These are phyloP conservation scores for Drosophila oshimai DNA, from an alignment of 1,140 invertebrate species.

Conservation along the genomic window DNA sequence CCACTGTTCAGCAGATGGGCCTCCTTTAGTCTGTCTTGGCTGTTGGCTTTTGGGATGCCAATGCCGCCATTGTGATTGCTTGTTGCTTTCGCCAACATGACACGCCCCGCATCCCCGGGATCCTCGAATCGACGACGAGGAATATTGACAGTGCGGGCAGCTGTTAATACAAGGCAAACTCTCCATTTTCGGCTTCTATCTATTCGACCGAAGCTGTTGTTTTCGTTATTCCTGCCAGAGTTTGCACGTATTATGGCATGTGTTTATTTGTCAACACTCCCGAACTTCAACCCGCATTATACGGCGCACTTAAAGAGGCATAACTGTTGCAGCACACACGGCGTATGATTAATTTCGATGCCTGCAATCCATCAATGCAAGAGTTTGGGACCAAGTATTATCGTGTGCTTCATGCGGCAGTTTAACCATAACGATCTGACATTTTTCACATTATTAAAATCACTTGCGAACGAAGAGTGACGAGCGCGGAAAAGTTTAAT, in stretches of 20 bases:
- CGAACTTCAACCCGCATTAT: neutral
- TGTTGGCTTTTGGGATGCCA: constrained; percentile 24
- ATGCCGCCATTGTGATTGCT: constrained; percentile 26
- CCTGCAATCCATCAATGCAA: constrained; percentile 46
- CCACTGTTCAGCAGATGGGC: neutral
- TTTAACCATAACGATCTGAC: constrained; percentile 54
- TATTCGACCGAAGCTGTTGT: constrained; percentile 1
- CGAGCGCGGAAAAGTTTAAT: constrained; percentile 43
- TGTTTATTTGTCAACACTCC: constrained; percentile 71
- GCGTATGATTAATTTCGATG: constrained; percentile 68
- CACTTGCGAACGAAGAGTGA: constrained; percentile 40
- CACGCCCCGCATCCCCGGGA: neutral
- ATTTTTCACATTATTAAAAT: constrained; percentile 77
- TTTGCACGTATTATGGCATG: constrained; percentile 67
- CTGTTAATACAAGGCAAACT: constrained; percentile 55
- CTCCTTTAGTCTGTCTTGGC: constrained; percentile 15
- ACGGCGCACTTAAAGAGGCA: constrained; percentile 37
- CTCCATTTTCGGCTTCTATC: constrained; percentile 24
- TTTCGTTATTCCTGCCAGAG: constrained; percentile 45
- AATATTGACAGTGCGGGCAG: constrained; percentile 63
- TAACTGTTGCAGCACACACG: constrained; percentile 46
- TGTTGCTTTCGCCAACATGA: constrained; percentile 4
- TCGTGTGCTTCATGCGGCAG: constrained; percentile 47
- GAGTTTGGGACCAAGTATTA: constrained; percentile 27
- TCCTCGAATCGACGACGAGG: neutral